Base-by-base conservation (phyloP, 2,888 invertebrate genomes). In the Tetranychus piercei region DNA sequence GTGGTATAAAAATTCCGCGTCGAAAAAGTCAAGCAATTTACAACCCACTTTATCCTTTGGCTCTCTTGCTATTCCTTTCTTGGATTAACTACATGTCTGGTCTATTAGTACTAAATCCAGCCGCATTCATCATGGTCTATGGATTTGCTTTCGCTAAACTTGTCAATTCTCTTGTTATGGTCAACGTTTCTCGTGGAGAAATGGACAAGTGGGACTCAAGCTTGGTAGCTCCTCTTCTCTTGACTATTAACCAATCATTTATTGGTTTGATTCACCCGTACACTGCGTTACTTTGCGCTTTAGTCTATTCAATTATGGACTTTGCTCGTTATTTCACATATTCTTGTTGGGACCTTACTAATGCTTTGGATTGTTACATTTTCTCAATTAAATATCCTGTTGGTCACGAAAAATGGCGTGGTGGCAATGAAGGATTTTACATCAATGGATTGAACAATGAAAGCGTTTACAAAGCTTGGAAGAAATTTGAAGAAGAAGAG, bases 131-230 rank as follows among this genome's bases (percentile, higher is more conserved):
- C 79, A 84, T 97, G 80, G 90, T 93, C 55, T 97, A 97, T 84
- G 97, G 97, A 73, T 89, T 97, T 86, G 92, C 96, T 75, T 90
- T 91, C 70, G 92, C 96, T 23, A 97, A 97, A 86, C 90, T 99
- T 80, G 96, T 96, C 76, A 72, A 78, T n/a, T 78, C 77, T 74
- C 75, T 78, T 66, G 78, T 78, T 70, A 77, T 78, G 22, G 74
- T 76, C 8, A 78, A 78, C 76, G 78, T 78, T 73, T 76, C 77
- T 44, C 70, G 77, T 73, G 76, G 77, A 18, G 78, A 77, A 44
- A 77, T 78, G 76, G 78, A 78, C 67, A 20, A 77, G n/a, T 76
- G 76, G 76, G 78, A 78, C 70, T 73, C 75, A 18, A 73, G 77
- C 43, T 71, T 78, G 43, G 76, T 77, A 9, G 77, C 77, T 11